Conservation (phyloP, 35 echinoderm and acorn worm genomes). For the Antedon bifida region DNA sequence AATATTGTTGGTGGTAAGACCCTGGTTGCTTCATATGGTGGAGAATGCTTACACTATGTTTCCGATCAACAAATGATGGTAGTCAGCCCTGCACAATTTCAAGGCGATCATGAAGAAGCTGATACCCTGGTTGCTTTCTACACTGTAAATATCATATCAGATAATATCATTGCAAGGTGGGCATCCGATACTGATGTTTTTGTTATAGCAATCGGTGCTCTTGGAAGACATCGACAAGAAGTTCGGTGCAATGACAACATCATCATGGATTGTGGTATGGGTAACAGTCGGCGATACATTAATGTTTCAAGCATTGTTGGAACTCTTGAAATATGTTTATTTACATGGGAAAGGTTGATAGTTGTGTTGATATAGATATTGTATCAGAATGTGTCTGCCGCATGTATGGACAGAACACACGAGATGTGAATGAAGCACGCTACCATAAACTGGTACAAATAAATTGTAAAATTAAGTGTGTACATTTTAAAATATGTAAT, state of each 20-base stretch:
- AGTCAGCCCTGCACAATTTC: constrained; percentile 25
- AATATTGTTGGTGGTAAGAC: constrained; percentile 37
- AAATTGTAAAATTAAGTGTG: constrained; percentile 52
- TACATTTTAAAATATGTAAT: constrained; percentile 14
- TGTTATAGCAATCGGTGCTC: constrained; percentile 36
- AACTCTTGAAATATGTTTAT: constrained; percentile 19
- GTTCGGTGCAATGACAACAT: background rate
- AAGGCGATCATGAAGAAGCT: constrained; percentile 66
- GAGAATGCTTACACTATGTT: constrained; percentile 36
- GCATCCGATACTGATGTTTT: constrained; percentile 57
- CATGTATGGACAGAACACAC: constrained; percentile 36
- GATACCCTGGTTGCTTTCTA: constrained; percentile 50
- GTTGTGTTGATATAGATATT: constrained; percentile 23
- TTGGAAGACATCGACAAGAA: constrained; percentile 19
- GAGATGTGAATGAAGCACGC: constrained; percentile 48
- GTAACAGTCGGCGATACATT: constrained; percentile 29
- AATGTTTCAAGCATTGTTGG: constrained; percentile 40
- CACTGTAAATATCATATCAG: constrained; percentile 14
- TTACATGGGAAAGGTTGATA: background rate
- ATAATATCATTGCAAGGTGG: constrained; percentile 36
- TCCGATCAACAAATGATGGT: constrained; percentile 16
- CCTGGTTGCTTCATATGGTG: constrained; percentile 38
- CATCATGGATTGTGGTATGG: constrained; percentile 45
- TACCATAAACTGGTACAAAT: constrained; percentile 53
- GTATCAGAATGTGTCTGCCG: constrained; percentile 48